phyloP scores from a whole-genome alignment of 2,113 vertebrate genomes.

The Zosterops hypoxanthus region DNA sequence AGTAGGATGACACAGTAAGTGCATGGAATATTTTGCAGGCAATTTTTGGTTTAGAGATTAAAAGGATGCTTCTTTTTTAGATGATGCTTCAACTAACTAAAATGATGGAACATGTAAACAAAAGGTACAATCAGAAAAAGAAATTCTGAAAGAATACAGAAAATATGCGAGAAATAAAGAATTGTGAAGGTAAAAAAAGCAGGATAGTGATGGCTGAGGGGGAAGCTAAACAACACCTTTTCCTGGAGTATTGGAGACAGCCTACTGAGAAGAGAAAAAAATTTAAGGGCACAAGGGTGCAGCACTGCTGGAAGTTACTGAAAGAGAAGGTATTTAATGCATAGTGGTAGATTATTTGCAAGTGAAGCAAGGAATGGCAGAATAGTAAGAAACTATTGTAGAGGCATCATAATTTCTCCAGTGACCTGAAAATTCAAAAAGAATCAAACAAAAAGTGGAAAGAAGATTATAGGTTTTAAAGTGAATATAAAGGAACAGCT shows the following conservation, averaged over 20 bases:
- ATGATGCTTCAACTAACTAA: background rate
- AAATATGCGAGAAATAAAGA: background rate
- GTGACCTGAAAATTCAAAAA: conserved; percentile 31
- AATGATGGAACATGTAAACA: background rate
- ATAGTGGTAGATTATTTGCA: background rate
- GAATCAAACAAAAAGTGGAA: background rate
- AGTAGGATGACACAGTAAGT: background rate
- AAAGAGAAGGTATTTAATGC: background rate
- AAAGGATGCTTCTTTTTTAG: background rate
- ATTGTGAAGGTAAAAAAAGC: background rate
- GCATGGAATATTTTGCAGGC: background rate
- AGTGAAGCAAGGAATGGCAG: background rate
- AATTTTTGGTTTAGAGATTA: background rate
- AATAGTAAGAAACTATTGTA: conserved; percentile 3
- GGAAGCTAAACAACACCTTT: background rate
- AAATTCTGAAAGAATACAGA: background rate
- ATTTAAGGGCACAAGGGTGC: background rate
- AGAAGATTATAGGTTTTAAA: conserved; percentile 4
- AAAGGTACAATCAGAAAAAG: background rate
- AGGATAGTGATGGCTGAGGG: background rate
- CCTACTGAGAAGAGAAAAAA: background rate
- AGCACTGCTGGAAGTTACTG: background rate
- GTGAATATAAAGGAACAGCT: background rate
- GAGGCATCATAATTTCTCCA: conserved; percentile 28
- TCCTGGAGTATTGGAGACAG: background rate